Evolutionary conservation across 2,888 invertebrate genomes (phyloP).

Genomic region (Dryococelus australis): DNA sequence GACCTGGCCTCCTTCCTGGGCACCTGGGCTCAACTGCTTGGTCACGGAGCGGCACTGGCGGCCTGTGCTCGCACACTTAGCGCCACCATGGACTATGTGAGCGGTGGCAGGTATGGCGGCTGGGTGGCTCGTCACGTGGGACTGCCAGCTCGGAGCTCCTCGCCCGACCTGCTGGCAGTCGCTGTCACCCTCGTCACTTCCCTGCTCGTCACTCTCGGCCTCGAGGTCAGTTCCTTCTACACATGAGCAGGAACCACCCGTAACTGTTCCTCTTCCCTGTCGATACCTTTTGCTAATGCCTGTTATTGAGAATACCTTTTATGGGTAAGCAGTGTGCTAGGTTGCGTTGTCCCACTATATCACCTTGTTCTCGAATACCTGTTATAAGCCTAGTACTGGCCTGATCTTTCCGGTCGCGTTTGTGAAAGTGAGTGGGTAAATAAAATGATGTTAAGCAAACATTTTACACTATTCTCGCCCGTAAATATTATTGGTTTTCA

Average conservation of each 20-base stretch:
- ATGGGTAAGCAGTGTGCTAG: too few relatives aligned
- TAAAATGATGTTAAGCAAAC: too few relatives aligned
- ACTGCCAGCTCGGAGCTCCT: slow-evolving; percentile 67
- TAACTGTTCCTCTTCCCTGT: background rate
- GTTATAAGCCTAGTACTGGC: too few relatives aligned
- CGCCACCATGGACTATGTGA: slow-evolving; percentile 70
- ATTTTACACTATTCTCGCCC: too few relatives aligned
- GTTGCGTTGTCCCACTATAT: too few relatives aligned
- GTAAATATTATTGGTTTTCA: too few relatives aligned
- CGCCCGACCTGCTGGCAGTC: slow-evolving; percentile 70
- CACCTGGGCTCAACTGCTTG: slow-evolving; percentile 68
- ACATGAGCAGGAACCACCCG: too few relatives aligned
- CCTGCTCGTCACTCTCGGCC: slow-evolving; percentile 69
- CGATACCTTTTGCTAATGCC: too few relatives aligned
- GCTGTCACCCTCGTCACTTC: slow-evolving; percentile 68
- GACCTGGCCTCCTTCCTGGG: slow-evolving; percentile 65
- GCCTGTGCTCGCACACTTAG: slow-evolving; percentile 69
- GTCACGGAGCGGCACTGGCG: slow-evolving; percentile 67
- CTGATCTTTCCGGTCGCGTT: too few relatives aligned
- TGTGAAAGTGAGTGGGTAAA: too few relatives aligned
- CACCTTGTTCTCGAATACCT: too few relatives aligned
- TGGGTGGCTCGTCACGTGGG: slow-evolving; percentile 64
- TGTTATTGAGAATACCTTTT: too few relatives aligned
- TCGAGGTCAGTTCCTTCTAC: slow-evolving; percentile 63
- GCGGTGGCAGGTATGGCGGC: slow-evolving; percentile 65